Evolutionary conservation across 2,888 invertebrate species (phyloP).

Genomic region (Oxyteleia sp.): DNA sequence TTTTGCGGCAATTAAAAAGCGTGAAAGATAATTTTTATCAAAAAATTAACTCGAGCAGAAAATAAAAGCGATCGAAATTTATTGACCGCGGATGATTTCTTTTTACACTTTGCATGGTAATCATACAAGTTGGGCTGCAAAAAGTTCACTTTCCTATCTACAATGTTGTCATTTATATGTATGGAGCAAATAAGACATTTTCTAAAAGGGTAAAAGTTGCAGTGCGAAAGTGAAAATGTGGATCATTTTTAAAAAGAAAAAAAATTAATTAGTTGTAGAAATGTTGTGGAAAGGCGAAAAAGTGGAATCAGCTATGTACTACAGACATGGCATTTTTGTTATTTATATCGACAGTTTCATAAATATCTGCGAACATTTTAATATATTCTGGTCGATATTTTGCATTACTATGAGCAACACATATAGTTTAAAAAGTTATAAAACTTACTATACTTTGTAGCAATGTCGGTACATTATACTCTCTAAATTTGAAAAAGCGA

Average conservation of each 20-base stretch:
- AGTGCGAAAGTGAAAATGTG: conserved; percentile 13
- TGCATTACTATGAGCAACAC: too few relatives aligned
- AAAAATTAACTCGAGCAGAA: neutral
- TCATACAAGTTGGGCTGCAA: conserved; percentile 9
- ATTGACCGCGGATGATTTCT: neutral
- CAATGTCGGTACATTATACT: too few relatives aligned
- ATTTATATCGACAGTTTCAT: too few relatives aligned
- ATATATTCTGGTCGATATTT: too few relatives aligned
- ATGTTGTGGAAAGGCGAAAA: too few relatives aligned
- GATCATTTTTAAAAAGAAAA: neutral
- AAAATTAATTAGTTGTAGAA: neutral
- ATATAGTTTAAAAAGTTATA: too few relatives aligned
- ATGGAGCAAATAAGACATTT: conserved; percentile 21
- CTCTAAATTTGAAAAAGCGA: too few relatives aligned
- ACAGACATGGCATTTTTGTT: too few relatives aligned
- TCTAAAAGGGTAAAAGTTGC: conserved; percentile 22
- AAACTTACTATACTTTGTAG: too few relatives aligned
- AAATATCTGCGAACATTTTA: too few relatives aligned
- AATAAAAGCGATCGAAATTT: conserved; percentile 12
- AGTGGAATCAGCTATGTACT: too few relatives aligned
- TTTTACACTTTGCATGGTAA: conserved; percentile 18
- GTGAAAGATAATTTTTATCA: neutral
- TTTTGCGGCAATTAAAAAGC: neutral
- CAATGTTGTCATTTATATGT: conserved; percentile 26
- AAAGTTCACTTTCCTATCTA: conserved; percentile 25